phyloP scores from a whole-genome alignment of 1,140 invertebrate species.

The Pogonomyrmex californicus region DNA sequence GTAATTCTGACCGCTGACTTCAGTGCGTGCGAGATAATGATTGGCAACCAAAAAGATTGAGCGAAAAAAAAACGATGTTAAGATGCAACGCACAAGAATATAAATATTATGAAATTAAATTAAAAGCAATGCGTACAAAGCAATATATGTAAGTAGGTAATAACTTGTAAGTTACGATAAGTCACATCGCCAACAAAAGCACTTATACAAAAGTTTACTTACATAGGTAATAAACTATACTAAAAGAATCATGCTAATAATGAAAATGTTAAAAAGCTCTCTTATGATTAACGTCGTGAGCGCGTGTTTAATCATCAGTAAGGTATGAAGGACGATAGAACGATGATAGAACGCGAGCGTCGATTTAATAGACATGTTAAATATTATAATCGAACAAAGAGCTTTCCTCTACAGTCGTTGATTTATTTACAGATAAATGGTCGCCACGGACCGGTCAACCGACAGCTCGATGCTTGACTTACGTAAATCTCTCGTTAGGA shows the following conservation, averaged over 20 bases:
- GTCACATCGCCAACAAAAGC: too few species aligned
- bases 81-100: too few species aligned
- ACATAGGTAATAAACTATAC: neutral
- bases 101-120: neutral
- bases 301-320: neutral
- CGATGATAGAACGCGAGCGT: neutral
- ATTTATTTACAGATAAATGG: conserved; percentile 8
- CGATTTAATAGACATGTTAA: neutral
- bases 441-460: neutral
- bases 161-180: neutral
- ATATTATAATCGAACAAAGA: neutral
- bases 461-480: neutral
- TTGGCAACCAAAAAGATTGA: conserved; percentile 3
- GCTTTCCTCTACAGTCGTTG: neutral
- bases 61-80: neutral
- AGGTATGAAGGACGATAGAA: neutral
- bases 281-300: neutral
- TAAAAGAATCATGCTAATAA: neutral
- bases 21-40: neutral
- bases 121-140: neutral
- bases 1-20: neutral
- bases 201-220: neutral
- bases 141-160: neutral
- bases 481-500: conserved; percentile 49
- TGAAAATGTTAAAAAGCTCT: neutral